Evolutionary conservation across 2,888 invertebrate species (phyloP).

Genomic region (Erebia aethiops): DNA sequence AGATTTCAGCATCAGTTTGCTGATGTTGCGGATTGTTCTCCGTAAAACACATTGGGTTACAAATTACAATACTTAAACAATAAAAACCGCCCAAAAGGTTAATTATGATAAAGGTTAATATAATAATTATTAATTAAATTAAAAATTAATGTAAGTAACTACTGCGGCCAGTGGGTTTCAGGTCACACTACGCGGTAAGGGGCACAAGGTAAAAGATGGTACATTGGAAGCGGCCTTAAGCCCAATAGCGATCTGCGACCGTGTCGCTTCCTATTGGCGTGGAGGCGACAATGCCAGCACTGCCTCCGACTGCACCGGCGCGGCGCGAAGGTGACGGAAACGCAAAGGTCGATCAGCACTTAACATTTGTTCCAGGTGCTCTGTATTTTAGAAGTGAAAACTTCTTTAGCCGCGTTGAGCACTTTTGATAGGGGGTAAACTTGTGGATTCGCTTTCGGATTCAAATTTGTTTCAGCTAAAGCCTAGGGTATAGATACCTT

Average conservation of each 20-base stretch:
- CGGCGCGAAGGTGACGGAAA: constrained; percentile 69
- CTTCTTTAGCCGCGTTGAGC: too few species aligned
- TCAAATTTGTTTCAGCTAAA: too few species aligned
- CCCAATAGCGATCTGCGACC: constrained; percentile 80
- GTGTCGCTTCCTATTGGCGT: constrained; percentile 80
- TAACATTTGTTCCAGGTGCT: constrained; percentile 34
- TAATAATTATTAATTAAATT: background rate
- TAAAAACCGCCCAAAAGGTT: too few species aligned
- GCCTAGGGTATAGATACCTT: too few species aligned
- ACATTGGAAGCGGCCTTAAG: constrained; percentile 82
- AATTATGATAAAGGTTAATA: too few species aligned
- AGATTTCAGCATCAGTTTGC: too few species aligned
- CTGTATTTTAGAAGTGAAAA: too few species aligned
- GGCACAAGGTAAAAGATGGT: constrained; percentile 83
- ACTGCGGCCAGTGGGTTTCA: constrained; percentile 60
- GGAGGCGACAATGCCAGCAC: constrained; percentile 77
- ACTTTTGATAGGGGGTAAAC: too few species aligned
- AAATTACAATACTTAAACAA: too few species aligned
- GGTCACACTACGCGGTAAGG: constrained; percentile 76
- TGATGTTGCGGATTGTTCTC: too few species aligned
- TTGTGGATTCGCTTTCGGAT: too few species aligned
- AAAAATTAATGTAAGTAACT: constrained; percentile 37
- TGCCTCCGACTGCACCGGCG: constrained; percentile 55
- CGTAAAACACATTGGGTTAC: too few species aligned
- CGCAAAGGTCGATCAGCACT: constrained; percentile 70